phyloP scores from a whole-genome alignment of 64 coral and sea anemone genomes.

The Stichodactyla mertensii region DNA sequence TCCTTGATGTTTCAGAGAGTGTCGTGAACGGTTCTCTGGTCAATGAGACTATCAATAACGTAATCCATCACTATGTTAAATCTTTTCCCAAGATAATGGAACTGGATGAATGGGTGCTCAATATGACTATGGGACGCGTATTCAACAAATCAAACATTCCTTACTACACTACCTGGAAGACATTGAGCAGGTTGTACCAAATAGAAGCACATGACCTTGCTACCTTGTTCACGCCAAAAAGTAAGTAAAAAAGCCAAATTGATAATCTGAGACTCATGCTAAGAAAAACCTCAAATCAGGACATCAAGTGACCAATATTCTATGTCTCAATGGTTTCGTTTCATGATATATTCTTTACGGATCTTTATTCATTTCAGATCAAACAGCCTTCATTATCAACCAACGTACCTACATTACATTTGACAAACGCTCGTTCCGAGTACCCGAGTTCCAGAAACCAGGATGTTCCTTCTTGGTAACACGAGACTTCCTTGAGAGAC shows the following conservation, averaged over 20 bases:
- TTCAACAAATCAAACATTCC: neutral
- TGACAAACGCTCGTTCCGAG: slow-evolving; percentile 60
- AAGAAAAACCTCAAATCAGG: too few relatives aligned
- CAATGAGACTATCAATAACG: slow-evolving; percentile 32
- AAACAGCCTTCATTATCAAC: slow-evolving; percentile 54
- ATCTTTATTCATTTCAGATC: slow-evolving; percentile 23
- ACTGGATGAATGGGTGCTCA: neutral
- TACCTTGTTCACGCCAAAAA: neutral
- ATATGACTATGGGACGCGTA: neutral
- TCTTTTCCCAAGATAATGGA: slow-evolving; percentile 36
- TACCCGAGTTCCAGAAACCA: slow-evolving; percentile 28
- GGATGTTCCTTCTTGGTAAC: slow-evolving; percentile 41
- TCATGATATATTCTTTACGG: neutral
- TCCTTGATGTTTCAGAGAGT: slow-evolving; percentile 45
- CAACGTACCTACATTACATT: slow-evolving; percentile 57
- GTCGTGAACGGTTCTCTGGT: slow-evolving; percentile 61
- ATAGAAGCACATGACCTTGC: neutral
- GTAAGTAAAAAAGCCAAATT: neutral
- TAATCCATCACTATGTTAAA: slow-evolving; percentile 29
- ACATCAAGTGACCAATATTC: neutral
- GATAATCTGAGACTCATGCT: neutral
- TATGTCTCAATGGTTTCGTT: neutral
- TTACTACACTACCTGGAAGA: neutral
- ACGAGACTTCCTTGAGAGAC: slow-evolving; percentile 56
- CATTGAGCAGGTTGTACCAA: neutral